phyloP scores from a whole-genome alignment of 2,888 invertebrate genomes.

The Melipona bicolor region DNA sequence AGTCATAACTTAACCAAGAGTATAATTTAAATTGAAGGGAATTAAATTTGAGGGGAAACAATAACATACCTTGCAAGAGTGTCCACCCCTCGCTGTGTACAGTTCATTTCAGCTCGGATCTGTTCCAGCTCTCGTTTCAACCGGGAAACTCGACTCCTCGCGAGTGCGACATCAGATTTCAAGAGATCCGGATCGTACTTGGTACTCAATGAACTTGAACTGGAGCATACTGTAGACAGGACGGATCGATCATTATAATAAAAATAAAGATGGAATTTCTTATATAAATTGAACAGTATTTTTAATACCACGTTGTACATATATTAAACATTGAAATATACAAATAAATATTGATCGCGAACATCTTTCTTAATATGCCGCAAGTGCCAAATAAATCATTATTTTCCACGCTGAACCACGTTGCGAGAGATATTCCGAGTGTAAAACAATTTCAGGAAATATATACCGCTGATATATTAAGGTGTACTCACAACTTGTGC shows the following conservation, averaged over 20 bases:
- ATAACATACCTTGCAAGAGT: slow-evolving; percentile 92
- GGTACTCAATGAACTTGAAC: slow-evolving; percentile 94
- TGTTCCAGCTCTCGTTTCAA: slow-evolving; percentile 95
- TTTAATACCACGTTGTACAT: no score
- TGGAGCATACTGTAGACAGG: slow-evolving; percentile 90
- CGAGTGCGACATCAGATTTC: slow-evolving; percentile 95
- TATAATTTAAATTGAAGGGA: no score
- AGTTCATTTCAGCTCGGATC: slow-evolving; percentile 95
- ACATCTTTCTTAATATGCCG: not conserved
- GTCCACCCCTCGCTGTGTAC: slow-evolving; percentile 96
- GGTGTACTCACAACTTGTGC: slow-evolving; percentile 93
- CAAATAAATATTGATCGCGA: no score
- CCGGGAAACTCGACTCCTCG: slow-evolving; percentile 94
- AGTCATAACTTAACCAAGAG: no score
- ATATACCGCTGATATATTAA: slow-evolving; percentile 32
- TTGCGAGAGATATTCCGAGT: not conserved
- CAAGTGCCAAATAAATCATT: slow-evolving; percentile 5
- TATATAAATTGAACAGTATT: no score
- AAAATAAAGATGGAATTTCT: no score
- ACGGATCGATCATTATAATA: not conserved
- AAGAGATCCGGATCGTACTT: slow-evolving; percentile 97
- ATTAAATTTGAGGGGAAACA: not conserved
- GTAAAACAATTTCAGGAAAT: not conserved
- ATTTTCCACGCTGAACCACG: not conserved
- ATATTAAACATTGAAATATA: no score